Evolutionary conservation across 2,888 invertebrate species (phyloP).

Genomic region (Yponomeuta sedellus): DNA sequence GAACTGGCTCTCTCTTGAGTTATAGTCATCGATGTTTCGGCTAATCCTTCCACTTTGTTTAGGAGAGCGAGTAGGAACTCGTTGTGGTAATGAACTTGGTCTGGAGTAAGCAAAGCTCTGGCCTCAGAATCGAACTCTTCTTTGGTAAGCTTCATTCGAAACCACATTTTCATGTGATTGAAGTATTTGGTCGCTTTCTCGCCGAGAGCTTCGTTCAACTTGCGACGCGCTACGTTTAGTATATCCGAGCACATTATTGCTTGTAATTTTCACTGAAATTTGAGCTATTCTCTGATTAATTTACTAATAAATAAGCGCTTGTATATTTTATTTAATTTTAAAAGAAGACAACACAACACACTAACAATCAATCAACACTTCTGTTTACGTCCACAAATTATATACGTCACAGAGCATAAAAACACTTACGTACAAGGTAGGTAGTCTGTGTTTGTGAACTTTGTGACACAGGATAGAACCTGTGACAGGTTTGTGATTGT

Average conservation of each 20-base stretch:
- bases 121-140: conserved; percentile 90
- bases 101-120: conserved; percentile 81
- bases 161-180: conserved; percentile 85
- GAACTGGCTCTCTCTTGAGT: conserved; percentile 60
- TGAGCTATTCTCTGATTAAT: no score
- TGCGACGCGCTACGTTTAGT: conserved; percentile 78
- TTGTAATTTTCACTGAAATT: not conserved
- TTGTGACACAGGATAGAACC: no score
- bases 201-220: conserved; percentile 78
- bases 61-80: conserved; percentile 87
- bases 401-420: no score
- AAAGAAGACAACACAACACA: no score
- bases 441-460: no score
- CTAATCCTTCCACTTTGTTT: conserved; percentile 80
- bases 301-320: no score
- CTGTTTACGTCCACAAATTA: no score
- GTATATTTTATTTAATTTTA: no score
- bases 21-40: conserved; percentile 60
- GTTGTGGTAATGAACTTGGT: conserved; percentile 90
- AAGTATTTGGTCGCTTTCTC: conserved; percentile 84
- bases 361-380: no score
- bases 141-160: conserved; percentile 84
- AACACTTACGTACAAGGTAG: no score
- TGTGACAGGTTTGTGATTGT: no score
- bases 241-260: conserved; percentile 49